These are phyloP conservation scores for Pseudomyrmex concolor DNA, from an alignment of 1,140 invertebrate species.

Conservation along the genomic window DNA sequence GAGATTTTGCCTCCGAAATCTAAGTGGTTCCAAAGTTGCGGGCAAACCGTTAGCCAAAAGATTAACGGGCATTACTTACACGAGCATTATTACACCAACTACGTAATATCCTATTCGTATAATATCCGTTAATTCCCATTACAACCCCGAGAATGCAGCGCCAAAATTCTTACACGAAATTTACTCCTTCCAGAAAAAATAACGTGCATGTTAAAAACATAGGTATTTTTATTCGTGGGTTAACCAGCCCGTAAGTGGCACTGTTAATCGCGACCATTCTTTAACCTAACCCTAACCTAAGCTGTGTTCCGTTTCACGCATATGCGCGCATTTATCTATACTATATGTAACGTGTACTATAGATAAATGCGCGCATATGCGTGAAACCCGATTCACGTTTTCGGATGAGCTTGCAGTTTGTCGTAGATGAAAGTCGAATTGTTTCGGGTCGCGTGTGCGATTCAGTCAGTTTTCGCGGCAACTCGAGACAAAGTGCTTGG, in stretches of 20 bases:
- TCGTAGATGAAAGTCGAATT: conserved; percentile 35
- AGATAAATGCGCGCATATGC: no score
- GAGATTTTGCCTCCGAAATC: background rate
- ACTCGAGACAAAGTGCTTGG: conserved; percentile 45
- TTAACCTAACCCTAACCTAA: no score
- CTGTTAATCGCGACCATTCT: conserved; percentile 45
- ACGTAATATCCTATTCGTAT: conserved; percentile 37
- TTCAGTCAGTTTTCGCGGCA: conserved; percentile 34
- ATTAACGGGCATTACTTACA: conserved; percentile 47
- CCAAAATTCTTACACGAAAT: background rate
- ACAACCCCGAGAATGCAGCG: background rate
- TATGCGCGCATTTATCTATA: no score
- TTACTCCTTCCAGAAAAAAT: conserved; percentile 4
- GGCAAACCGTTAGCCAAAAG: background rate
- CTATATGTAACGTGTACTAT: no score
- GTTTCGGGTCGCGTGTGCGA: conserved; percentile 33
- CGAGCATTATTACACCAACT: conserved; percentile 23
- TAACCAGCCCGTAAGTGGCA: background rate
- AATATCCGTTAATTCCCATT: conserved; percentile 46
- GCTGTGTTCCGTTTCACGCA: no score
- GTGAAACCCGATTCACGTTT: background rate
- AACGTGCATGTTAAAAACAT: background rate
- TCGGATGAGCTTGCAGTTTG: conserved; percentile 9
- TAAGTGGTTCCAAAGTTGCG: background rate
- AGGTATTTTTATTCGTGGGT: background rate